Conservation (phyloP, 2,797 vertebrate genomes). For the Bovichtus diacanthus region DNA sequence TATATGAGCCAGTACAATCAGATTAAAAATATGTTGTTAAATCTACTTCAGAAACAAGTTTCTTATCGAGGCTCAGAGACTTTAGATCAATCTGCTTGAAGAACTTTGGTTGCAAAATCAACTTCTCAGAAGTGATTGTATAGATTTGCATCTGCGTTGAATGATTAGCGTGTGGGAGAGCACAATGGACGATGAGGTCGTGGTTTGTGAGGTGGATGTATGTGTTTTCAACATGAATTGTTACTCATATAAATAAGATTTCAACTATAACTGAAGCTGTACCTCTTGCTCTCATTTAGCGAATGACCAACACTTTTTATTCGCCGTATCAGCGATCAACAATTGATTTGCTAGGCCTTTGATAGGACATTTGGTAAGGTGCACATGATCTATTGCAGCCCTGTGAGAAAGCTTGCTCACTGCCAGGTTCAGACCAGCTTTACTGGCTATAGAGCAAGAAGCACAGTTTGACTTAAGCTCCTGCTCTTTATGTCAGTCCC, state of each 20-base stretch:
- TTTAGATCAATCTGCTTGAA: background rate
- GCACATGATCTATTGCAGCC: background rate
- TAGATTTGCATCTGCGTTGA: background rate
- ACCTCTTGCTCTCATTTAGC: background rate
- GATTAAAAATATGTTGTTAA: background rate
- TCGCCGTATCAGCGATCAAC: background rate
- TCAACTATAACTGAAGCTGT: background rate
- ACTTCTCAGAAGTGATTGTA: background rate
- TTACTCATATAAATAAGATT: background rate
- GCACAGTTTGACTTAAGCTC: background rate
- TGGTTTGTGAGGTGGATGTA: background rate
- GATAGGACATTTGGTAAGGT: background rate
- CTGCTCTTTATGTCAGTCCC: constrained; percentile 4
- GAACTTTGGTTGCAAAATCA: background rate
- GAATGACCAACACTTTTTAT: no score
- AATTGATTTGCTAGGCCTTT: background rate
- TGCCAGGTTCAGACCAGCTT: background rate
- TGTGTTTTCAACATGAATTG: background rate
- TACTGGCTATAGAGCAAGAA: background rate
- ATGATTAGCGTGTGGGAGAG: no score
- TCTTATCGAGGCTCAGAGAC: background rate
- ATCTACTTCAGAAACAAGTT: background rate
- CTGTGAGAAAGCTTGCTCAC: background rate
- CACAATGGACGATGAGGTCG: background rate
- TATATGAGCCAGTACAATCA: no score